Conservation (phyloP, 2,113 vertebrate genomes). For the Tenrec ecaudatus region DNA sequence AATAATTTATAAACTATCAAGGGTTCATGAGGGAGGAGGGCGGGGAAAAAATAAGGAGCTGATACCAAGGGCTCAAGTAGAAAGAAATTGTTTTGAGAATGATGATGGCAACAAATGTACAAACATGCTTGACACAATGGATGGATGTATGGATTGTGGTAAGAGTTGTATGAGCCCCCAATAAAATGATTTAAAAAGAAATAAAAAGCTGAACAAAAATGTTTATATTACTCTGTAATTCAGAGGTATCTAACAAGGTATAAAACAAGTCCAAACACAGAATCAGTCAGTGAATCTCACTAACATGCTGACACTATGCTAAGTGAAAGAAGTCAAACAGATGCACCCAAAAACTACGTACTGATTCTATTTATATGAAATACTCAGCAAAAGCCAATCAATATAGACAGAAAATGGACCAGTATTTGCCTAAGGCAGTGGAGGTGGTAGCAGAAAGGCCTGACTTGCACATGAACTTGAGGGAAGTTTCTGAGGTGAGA, state of each 20-base stretch:
- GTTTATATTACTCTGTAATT: neutral
- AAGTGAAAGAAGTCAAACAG: conserved; percentile 6
- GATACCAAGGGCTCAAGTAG: no score
- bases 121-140: no score
- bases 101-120: no score
- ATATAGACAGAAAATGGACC: neutral
- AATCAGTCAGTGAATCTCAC: neutral
- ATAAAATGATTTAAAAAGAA: no score
- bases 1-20: no score
- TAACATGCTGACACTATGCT: neutral
- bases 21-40: no score
- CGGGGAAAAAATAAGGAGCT: no score
- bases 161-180: no score
- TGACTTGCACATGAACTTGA: neutral
- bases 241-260: neutral
- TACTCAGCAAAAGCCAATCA: conserved; percentile 12
- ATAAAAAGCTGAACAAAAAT: no score
- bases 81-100: no score
- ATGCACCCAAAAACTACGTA: neutral
- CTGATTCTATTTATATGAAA: neutral
- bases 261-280: no score
- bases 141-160: no score
- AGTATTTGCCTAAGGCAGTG: neutral
- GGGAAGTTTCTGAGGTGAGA: neutral
- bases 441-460: neutral